These are phyloP conservation scores for Phyllopteryx taeniolatus DNA, from an alignment of 2,113 vertebrate genomes.

Conservation along the genomic window DNA sequence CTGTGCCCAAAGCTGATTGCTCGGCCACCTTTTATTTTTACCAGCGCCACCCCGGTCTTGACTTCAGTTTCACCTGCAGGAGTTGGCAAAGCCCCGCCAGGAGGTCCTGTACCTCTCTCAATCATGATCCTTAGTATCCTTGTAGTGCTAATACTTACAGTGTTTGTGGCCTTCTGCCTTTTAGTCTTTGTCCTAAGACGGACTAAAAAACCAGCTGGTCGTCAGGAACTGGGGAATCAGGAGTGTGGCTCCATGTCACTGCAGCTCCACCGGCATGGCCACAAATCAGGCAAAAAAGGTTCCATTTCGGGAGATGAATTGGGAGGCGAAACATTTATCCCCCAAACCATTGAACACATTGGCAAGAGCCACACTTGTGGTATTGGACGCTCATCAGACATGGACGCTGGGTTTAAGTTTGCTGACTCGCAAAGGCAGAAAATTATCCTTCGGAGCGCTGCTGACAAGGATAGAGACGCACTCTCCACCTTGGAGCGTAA, in stretches of 20 bases:
- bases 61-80: slow-evolving; percentile 82
- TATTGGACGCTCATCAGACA: slow-evolving; percentile 78
- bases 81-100: slow-evolving; percentile 86
- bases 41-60: slow-evolving; percentile 77
- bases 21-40: slow-evolving; percentile 83
- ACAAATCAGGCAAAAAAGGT: slow-evolving; percentile 84
- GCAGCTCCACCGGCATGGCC: slow-evolving; percentile 86
- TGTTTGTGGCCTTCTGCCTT: slow-evolving; percentile 97
- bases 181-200: slow-evolving; percentile 92
- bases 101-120: slow-evolving; percentile 92
- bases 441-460: slow-evolving; percentile 82
- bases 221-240: slow-evolving; percentile 87
- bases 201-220: slow-evolving; percentile 88
- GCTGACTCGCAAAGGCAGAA: slow-evolving; percentile 90
- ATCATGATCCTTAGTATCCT: slow-evolving; percentile 97
- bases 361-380: slow-evolving; percentile 94
- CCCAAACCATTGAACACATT: slow-evolving; percentile 96
- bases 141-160: slow-evolving; percentile 94
- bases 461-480: slow-evolving; percentile 90
- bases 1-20: slow-evolving; percentile 91
- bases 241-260: slow-evolving; percentile 91
- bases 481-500: slow-evolving; percentile 85
- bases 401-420: slow-evolving; percentile 87
- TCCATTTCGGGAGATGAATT: slow-evolving; percentile 76
- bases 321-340: slow-evolving; percentile 90